Evolutionary conservation across 2,888 invertebrate species (phyloP).

Genomic region (Pediacus dermestoides): DNA sequence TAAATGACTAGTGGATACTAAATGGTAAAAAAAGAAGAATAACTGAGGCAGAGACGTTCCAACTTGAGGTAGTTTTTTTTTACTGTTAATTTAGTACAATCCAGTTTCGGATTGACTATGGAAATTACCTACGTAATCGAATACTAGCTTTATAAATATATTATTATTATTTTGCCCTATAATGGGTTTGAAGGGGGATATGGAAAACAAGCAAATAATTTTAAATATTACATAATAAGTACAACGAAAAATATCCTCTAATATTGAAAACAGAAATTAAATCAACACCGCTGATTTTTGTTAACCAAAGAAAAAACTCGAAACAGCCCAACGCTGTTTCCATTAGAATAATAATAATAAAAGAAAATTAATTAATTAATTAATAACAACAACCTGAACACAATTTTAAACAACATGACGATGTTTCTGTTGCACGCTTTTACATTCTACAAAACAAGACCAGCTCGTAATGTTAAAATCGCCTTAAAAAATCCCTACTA

Average conservation of each 20-base stretch:
- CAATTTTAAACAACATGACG: constrained; percentile 21
- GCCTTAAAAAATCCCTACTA: constrained; percentile 30
- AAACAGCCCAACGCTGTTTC: constrained; percentile 12
- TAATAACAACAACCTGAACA: constrained; percentile 33
- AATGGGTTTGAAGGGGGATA: too few species aligned
- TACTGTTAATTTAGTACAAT: too few species aligned
- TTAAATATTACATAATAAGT: constrained; percentile 39
- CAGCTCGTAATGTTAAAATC: constrained; percentile 38
- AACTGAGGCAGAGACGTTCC: constrained; percentile 37
- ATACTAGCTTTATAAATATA: too few species aligned
- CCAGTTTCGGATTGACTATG: too few species aligned
- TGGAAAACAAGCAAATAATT: too few species aligned
- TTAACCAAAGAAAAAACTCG: constrained; percentile 23
- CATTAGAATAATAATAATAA: too few species aligned
- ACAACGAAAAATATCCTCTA: constrained; percentile 36
- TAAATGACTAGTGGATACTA: constrained; percentile 42
- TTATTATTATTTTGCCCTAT: too few species aligned
- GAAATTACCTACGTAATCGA: too few species aligned
- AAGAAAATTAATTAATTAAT: too few species aligned
- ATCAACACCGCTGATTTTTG: too few species aligned
- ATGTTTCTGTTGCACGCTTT: constrained; percentile 14
- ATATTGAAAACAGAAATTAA: constrained; percentile 27
- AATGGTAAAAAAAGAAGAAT: constrained; percentile 29
- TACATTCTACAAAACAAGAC: constrained; percentile 35
- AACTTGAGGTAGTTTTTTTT: constrained; percentile 35